Conservation (phyloP, 1,140 invertebrate genomes). For the Pygmarrhopalites habei region DNA sequence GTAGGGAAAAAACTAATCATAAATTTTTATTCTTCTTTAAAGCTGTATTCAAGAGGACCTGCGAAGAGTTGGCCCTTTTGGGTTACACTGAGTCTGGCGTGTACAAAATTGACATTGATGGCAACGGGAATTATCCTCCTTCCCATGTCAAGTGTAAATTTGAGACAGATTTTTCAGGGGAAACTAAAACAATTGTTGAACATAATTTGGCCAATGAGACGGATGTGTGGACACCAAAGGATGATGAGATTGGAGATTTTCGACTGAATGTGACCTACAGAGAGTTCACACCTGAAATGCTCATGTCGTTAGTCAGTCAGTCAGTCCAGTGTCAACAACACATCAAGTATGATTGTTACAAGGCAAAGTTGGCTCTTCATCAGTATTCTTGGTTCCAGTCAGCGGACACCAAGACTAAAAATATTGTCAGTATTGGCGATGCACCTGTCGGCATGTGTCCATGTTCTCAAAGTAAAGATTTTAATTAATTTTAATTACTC, state of each 20-base stretch:
- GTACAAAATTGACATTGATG: conserved; percentile 84
- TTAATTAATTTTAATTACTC: too few relatives aligned
- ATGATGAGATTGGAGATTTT: conserved; percentile 56
- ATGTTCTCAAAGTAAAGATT: conserved; percentile 55
- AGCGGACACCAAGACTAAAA: conserved; percentile 59
- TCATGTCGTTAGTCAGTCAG: conserved; percentile 78
- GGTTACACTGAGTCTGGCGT: conserved; percentile 78
- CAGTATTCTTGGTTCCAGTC: conserved; percentile 84
- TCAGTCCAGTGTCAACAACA: conserved; percentile 83
- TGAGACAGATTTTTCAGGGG: conserved; percentile 65
- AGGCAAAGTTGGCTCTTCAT: conserved; percentile 76
- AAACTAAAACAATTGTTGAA: conserved; percentile 82
- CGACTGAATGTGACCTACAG: conserved; percentile 76
- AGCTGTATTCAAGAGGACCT: conserved; percentile 79
- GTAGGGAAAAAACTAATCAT: conserved; percentile 4
- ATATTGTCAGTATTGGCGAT: conserved; percentile 75
- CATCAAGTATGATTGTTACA: conserved; percentile 84
- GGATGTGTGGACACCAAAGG: conserved; percentile 34
- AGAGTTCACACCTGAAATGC: conserved; percentile 80
- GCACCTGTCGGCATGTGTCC: conserved; percentile 60
- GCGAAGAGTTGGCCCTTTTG: conserved; percentile 79
- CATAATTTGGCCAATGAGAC: conserved; percentile 86
- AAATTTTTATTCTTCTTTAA: conserved; percentile 26
- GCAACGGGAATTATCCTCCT: conserved; percentile 81
- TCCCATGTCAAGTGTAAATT: conserved; percentile 86